Evolutionary conservation across 2,113 vertebrate genomes (phyloP).

Genomic region (Picathartes gymnocephalus): DNA sequence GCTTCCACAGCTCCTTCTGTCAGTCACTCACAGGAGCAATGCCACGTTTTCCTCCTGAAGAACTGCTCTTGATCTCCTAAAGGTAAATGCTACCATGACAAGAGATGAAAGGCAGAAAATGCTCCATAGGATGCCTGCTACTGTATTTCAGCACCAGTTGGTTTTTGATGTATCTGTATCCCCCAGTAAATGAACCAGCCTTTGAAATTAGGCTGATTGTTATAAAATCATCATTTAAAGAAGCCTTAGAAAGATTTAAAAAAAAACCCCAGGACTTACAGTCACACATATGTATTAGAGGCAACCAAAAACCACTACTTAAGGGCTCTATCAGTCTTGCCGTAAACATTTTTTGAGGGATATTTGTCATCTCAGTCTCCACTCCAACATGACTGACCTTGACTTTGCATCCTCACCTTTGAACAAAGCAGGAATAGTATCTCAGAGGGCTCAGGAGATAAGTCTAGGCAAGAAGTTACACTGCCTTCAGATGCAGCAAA

Average conservation of each 20-base stretch:
- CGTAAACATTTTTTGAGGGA: not conserved
- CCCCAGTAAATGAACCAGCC: not conserved
- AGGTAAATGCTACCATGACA: not conserved
- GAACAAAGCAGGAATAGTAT: not conserved
- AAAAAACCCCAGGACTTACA: rapidly evolving
- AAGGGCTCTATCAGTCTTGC: not conserved
- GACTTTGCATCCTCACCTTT: not conserved
- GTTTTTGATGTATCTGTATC: not conserved
- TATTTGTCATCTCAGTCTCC: not conserved
- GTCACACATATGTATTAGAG: not conserved
- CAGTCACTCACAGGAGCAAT: not conserved
- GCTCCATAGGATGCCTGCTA: not conserved
- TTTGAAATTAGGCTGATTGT: not conserved
- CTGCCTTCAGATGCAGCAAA: not conserved
- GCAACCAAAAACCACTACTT: not conserved
- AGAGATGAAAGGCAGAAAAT: slow-evolving; percentile 5
- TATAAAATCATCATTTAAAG: not conserved
- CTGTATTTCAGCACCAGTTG: not conserved
- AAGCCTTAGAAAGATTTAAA: not conserved
- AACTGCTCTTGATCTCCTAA: not conserved
- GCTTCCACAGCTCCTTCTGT: slow-evolving; percentile 25
- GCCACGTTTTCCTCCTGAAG: not conserved
- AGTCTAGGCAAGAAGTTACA: not conserved
- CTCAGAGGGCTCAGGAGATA: not conserved
- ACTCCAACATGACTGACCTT: not conserved